These are phyloP conservation scores for Rambutsinella grinnellia DNA, from an alignment of 2,888 invertebrate species.

Conservation along the genomic window DNA sequence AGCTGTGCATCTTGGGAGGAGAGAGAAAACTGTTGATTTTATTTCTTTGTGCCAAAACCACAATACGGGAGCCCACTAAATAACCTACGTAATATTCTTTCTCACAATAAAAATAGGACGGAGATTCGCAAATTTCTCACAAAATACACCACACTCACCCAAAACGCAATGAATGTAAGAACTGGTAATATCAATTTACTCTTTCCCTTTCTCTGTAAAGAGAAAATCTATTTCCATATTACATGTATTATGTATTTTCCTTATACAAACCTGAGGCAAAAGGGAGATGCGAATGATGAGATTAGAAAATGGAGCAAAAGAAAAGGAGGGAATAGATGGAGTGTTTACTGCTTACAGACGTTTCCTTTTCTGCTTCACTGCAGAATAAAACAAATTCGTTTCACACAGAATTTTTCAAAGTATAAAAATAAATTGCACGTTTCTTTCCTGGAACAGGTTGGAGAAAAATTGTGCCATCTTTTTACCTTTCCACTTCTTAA, in stretches of 20 bases:
- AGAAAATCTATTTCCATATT: neutral
- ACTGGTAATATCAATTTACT: neutral
- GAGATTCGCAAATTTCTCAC: neutral
- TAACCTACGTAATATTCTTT: neutral
- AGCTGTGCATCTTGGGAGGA: no score
- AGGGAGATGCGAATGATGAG: conserved; percentile 18
- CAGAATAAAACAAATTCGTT: neutral
- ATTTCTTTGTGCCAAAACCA: neutral
- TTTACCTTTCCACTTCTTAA: no score
- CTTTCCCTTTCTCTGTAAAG: neutral
- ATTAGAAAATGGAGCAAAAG: conserved; percentile 18
- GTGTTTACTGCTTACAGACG: conserved; percentile 8
- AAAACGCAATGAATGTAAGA: neutral
- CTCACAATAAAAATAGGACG: neutral
- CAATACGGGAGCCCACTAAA: neutral
- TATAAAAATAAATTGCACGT: no score
- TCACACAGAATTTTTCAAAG: no score
- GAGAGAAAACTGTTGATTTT: neutral
- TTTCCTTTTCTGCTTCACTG: neutral
- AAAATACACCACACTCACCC: neutral
- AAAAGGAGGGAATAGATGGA: conserved; percentile 1
- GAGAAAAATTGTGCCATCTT: no score
- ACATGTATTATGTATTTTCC: neutral
- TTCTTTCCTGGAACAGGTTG: no score
- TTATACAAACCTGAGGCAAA: neutral